Evolutionary conservation across 2,797 vertebrate genomes (phyloP).

Genomic region (Coluber constrictor): DNA sequence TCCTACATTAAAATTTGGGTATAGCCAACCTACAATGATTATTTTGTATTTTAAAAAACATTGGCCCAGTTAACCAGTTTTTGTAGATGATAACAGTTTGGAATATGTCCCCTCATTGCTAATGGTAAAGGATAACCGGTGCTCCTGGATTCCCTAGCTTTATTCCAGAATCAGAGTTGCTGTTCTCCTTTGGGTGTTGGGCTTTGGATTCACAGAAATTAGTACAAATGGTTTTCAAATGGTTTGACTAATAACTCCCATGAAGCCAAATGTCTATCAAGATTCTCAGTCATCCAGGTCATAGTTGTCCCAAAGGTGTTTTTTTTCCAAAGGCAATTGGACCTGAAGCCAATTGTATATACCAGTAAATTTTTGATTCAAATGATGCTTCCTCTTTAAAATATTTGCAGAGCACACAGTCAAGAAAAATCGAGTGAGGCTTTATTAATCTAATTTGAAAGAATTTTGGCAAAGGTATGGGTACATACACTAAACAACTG

Average conservation of each 20-base stretch:
- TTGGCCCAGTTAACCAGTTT: too few relatives aligned
- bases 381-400: neutral
- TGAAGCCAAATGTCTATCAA: neutral
- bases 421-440: neutral
- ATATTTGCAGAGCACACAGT: neutral
- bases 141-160: too few relatives aligned
- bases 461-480: neutral
- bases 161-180: too few relatives aligned
- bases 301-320: too few relatives aligned
- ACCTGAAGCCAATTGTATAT: neutral
- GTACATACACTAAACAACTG: too few relatives aligned
- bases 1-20: neutral
- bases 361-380: neutral
- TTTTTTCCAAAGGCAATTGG: too few relatives aligned
- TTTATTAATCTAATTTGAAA: neutral
- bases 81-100: too few relatives aligned
- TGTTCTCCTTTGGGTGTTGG: neutral
- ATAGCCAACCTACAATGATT: neutral
- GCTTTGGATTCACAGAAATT: neutral
- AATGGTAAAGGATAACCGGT: too few relatives aligned
- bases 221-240: neutral
- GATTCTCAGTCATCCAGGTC: too few relatives aligned
- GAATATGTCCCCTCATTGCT: too few relatives aligned
- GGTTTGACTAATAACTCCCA: neutral
- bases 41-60: too few relatives aligned